Percentiles rank a stretch among this genome's conserved stretches.
These are phyloP conservation scores for Tromatobia lineatoria DNA, from an alignment of 2,888 invertebrate species.

Conservation along the genomic window DNA sequence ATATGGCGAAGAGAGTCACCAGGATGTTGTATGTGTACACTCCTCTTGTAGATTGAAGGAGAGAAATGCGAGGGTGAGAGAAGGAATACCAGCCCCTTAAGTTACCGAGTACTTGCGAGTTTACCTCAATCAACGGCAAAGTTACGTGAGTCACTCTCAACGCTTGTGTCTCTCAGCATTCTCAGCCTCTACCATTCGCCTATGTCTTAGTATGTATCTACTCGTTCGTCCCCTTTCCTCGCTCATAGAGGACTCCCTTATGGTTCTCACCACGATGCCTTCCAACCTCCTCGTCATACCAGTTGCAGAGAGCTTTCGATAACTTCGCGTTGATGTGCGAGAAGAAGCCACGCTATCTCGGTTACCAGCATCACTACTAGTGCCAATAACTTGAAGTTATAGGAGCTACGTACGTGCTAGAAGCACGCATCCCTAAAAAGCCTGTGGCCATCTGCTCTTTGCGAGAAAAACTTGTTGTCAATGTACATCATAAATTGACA, in stretches of 20 bases:
- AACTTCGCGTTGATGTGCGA: constrained; percentile 12
- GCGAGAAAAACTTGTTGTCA: neutral
- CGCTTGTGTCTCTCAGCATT: constrained; percentile 56
- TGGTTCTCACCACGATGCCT: neutral
- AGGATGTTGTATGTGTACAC: constrained; percentile 39
- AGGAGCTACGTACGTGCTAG: neutral
- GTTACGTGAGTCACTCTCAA: constrained; percentile 73
- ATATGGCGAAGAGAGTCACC: constrained; percentile 68
- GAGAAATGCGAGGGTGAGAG: constrained; percentile 6
- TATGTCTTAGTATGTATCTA: neutral
- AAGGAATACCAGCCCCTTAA: constrained; percentile 68
- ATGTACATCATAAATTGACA: neutral
- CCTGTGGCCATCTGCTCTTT: neutral
- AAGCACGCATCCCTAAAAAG: neutral
- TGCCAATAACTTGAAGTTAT: constrained; percentile 21
- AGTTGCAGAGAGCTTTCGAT: constrained; percentile 13
- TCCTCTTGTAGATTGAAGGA: constrained; percentile 24
- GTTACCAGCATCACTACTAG: neutral
- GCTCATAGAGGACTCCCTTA: constrained; percentile 5
- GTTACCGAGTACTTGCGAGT: constrained; percentile 74
- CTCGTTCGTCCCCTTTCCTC: constrained; percentile 10
- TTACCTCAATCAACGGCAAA: constrained; percentile 79
- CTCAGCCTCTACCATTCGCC: constrained; percentile 1
- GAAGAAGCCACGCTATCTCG: constrained; percentile 2
- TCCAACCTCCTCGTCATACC: neutral